Base-by-base conservation (phyloP, 2,113 vertebrate species). In the Leiothrix lutea region DNA sequence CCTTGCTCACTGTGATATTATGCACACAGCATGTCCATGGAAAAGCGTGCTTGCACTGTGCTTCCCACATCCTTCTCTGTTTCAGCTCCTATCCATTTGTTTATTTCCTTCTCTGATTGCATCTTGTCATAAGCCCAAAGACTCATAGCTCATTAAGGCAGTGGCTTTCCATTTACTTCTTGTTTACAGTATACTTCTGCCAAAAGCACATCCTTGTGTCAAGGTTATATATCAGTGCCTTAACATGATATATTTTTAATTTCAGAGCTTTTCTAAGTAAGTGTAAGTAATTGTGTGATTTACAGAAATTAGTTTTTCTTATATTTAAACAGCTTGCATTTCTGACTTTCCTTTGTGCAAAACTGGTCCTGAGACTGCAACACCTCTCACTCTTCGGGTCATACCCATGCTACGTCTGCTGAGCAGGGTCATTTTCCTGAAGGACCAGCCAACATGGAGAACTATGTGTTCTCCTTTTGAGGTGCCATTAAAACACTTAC, bases 21-120 rank as follows among this genome's bases (percentile, higher is more conserved):
- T 66, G 38, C 71, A 86, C 24, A 40, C 14, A 72, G 70, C 61
- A 35, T 14, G 45, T 6, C 47, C 62, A 33, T n/a, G 67, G 42
- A 80, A 71, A 77, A 84, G 19, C 3, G 0, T 60, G 38, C 64
- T 56, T 73, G 36, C 33, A 12, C 10, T 80, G 3, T 70, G 74
- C 36, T 93, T 88, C 87, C 90, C 79, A 90, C 84, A 91, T 70
- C 86, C 88, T 88, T 69, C 50, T 65, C 84, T 45, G 31, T 57
- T 95, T 86, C 70, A 87, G 36, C 69, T 79, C 61, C 48, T 45
- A 33, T 65, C 36, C 48, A 50, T 89, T 81, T 82, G 82, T 78
- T 94, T 88, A 56, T 60, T 93, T 89, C 77, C 65, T 86, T 61
- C 87, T 77, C 66, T 70, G 71, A 82, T 66, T 90, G 47, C 64